Evolutionary conservation across 2,888 invertebrate genomes (phyloP).

Genomic region (Branchipolynoe longqiensis): DNA sequence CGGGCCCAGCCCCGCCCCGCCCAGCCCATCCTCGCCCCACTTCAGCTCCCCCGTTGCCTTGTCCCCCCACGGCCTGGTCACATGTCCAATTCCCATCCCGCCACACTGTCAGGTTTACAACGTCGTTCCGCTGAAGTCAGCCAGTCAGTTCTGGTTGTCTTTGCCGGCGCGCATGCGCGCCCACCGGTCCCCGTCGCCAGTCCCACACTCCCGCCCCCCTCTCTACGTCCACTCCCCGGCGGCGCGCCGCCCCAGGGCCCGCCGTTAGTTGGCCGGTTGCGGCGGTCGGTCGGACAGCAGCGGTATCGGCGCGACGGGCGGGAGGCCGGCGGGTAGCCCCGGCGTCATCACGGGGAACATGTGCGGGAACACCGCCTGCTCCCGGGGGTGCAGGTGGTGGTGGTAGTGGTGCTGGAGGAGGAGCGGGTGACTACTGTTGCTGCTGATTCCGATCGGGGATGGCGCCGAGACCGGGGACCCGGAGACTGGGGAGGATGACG

Average conservation of each 20-base stretch:
- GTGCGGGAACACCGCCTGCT: conserved; percentile 50
- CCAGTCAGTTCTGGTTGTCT: background rate
- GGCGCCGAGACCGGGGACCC: background rate
- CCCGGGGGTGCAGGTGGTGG: conserved; percentile 24
- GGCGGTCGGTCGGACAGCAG: conserved; percentile 31
- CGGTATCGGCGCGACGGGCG: background rate
- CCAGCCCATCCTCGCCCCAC: too few relatives aligned
- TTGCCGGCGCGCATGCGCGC: background rate
- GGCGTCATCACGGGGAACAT: conserved; percentile 35
- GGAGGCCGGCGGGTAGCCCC: background rate
- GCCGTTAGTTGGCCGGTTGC: conserved; percentile 1
- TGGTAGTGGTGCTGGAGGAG: conserved; percentile 4
- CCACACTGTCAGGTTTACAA: background rate
- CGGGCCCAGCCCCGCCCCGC: too few relatives aligned
- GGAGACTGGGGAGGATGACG: background rate
- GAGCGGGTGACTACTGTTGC: background rate
- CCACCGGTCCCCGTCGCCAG: background rate
- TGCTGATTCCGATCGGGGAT: background rate
- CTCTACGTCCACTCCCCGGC: background rate
- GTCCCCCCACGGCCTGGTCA: too few relatives aligned
- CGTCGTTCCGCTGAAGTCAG: background rate
- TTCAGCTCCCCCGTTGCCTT: too few relatives aligned
- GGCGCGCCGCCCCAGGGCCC: background rate
- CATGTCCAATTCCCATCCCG: too few relatives aligned
- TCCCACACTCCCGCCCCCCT: background rate